Conservation (phyloP, 1,140 invertebrate genomes). For the Campoletis sonorensis region DNA sequence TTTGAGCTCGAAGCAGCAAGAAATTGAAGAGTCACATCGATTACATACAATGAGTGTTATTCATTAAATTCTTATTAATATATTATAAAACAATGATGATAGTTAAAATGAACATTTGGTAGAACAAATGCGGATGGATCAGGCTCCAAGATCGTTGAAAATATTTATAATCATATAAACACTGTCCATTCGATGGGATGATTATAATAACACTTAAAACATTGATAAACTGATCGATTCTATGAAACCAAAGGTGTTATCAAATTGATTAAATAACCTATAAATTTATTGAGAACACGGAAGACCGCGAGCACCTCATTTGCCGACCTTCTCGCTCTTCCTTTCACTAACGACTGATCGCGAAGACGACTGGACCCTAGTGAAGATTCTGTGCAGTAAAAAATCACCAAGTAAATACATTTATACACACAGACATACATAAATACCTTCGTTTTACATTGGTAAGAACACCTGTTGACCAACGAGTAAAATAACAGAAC, state of each 20-base stretch:
- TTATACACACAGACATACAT: not conserved
- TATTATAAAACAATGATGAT: no score
- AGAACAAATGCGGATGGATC: no score
- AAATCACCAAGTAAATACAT: not conserved
- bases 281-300: not conserved
- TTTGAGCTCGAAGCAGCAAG: not conserved
- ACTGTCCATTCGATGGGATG: no score
- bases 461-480: no score
- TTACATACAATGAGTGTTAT: no score
- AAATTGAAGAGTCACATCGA: no score
- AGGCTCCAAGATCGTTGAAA: no score
- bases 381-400: not conserved
- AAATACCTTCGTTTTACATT: not conserved
- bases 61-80: no score
- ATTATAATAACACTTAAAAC: no score
- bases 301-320: not conserved
- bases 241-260: not conserved
- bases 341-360: constrained; percentile 1
- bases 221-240: no score
- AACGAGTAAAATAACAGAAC: not conserved
- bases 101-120: no score
- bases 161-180: no score
- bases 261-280: not conserved
- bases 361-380: not conserved
- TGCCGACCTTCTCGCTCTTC: not conserved